Evolutionary conservation across 1,140 invertebrate genomes (phyloP), one percentile per base, ranked within the genome.

Genomic region (Xylocopa sonorina): DNA sequence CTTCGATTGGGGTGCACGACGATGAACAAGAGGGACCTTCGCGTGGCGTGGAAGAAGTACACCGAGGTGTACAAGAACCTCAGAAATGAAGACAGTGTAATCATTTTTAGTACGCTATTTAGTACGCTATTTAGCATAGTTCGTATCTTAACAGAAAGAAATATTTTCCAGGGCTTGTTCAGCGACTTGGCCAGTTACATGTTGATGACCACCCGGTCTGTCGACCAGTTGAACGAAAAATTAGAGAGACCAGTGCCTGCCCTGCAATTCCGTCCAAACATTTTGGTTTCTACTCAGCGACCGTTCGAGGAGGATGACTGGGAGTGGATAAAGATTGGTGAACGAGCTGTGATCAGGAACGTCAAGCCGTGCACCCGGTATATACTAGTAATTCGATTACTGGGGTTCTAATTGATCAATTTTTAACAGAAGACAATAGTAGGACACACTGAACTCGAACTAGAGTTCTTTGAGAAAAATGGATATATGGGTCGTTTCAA

Each of bases 261-360:
- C 16, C 73, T 91, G 27, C 92, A 93, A 86, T 94, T 94, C 63
- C 88, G 94, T 69, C 93, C 93, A 12, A 94, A 94, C 78, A 92
- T 94, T 43, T 85, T 94, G 0, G 86, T 94, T 7, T 84, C 87
- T 24, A 92, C 91, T n/a, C 55, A 84, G 12, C 46, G 87, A 51
- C 63, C 93, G 18, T 94, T 90, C 82, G 90, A 87, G n/a, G 94
- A 94, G 81, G 93, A 94, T 73, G 77, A 90, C 16, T 94, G 93
- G 93, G 90, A 92, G n/a, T 94, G 92, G 89, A 90, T 94, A 32
- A 92, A 90, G 84, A 91, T 94, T 24, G 93, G 93, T 0, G 79
- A 90, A 24, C 63, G 62, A 1, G 89, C 74, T 16, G 74, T 93
- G 1, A 88, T 93, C 21, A 81, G 90, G 63, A 90, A 91, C 67